phyloP scores from a whole-genome alignment of 2,797 vertebrate species.

The Neosilurus mollespiculum region DNA sequence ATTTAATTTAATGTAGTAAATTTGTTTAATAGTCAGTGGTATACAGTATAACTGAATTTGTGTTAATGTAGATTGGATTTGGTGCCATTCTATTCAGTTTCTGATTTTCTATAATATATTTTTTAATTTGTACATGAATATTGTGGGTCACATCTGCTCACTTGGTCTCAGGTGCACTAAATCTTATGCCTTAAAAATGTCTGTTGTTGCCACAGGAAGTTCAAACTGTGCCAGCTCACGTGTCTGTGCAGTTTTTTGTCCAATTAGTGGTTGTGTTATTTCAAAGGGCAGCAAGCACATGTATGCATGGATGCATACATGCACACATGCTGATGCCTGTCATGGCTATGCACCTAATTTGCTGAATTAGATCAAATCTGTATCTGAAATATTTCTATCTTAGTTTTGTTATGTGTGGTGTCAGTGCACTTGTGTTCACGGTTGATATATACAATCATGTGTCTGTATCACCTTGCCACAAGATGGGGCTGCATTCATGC shows the following conservation, averaged over 20 bases:
- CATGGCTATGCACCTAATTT: neutral
- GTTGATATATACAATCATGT: constrained; percentile 2
- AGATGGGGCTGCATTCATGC: constrained; percentile 41
- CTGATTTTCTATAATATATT: neutral
- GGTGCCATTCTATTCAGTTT: neutral
- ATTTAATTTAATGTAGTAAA: neutral
- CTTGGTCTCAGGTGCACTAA: constrained; percentile 26
- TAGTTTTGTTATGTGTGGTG: neutral
- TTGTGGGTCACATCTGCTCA: constrained; percentile 17
- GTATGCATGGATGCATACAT: no score
- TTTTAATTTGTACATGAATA: neutral
- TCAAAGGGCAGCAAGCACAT: neutral
- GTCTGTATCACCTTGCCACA: constrained; percentile 23
- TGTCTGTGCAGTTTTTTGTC: neutral
- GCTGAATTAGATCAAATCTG: neutral
- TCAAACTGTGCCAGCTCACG: neutral
- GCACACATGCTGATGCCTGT: neutral
- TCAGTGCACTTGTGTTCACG: constrained; percentile 4
- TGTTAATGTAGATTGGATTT: neutral
- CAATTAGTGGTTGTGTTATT: neutral
- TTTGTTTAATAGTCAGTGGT: neutral
- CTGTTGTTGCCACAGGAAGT: neutral
- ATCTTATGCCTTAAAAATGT: neutral
- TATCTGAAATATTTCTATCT: neutral
- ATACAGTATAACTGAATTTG: neutral